A percentile compares a stretch with the other conserved stretches of the same genome.
Evolutionary conservation across 2,797 vertebrate genomes (phyloP).

Genomic region (Danio aesculapii): DNA sequence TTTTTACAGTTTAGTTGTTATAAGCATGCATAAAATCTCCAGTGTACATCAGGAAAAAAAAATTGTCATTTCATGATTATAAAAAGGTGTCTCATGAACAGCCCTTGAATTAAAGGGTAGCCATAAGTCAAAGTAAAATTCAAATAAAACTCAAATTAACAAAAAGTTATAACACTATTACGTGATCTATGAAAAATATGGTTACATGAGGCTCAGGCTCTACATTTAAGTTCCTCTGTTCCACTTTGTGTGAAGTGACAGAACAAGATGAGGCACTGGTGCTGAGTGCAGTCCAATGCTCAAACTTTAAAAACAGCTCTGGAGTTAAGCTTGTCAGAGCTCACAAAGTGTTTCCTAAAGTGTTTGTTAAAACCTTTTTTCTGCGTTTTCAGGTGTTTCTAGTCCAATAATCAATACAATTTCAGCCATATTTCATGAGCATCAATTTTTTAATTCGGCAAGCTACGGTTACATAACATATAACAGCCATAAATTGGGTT

Average conservation of each 20-base stretch:
- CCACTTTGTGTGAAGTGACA: not conserved
- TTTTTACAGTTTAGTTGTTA: no score
- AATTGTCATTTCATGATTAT: no score
- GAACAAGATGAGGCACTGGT: not conserved
- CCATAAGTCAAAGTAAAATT: no score
- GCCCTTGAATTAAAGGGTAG: no score
- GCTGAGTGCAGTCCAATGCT: not conserved
- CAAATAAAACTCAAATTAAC: no score
- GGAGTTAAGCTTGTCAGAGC: conserved; percentile 14
- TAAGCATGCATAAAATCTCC: no score
- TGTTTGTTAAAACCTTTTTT: not conserved
- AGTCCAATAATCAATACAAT: not conserved
- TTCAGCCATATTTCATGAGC: not conserved
- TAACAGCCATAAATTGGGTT: no score
- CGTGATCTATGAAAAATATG: not conserved
- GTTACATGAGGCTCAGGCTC: not conserved
- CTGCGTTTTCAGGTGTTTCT: not conserved
- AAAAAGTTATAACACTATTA: no score
- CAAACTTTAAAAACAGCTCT: not conserved
- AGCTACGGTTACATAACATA: not conserved
- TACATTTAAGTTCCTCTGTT: not conserved
- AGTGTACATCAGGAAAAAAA: no score
- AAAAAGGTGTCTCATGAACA: no score
- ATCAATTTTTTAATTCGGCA: not conserved
- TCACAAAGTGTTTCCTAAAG: conserved; percentile 1